phyloP scores from a whole-genome alignment of 2,797 vertebrate species.

The Xiphorhynchus erythropygius region DNA sequence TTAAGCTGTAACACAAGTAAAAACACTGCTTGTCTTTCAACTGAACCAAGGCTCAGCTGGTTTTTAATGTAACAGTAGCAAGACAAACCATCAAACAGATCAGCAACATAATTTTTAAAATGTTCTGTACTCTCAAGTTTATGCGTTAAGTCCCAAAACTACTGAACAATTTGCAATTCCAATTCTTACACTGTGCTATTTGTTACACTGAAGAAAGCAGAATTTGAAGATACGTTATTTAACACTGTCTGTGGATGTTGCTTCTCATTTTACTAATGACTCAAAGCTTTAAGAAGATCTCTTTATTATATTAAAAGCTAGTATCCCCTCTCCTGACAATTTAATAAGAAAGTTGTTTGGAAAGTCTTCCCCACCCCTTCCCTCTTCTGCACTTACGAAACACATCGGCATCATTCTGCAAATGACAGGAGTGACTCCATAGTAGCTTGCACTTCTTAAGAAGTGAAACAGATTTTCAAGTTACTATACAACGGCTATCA shows the following conservation, averaged over 20 bases:
- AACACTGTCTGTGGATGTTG: not conserved
- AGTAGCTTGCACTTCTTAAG: not conserved
- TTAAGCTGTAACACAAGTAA: not conserved
- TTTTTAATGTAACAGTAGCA: not conserved
- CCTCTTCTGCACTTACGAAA: not conserved
- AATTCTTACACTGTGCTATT: not conserved
- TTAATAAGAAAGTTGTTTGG: not conserved
- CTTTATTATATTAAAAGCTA: not conserved
- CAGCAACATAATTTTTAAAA: not conserved
- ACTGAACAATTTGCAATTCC: not conserved
- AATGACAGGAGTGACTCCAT: not conserved
- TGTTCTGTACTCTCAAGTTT: not conserved
- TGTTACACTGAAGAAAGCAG: not conserved
- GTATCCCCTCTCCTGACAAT: not conserved
- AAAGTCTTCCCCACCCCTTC: not conserved
- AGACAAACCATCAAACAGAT: not conserved
- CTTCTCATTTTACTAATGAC: not conserved
- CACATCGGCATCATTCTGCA: not conserved
- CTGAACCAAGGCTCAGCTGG: not conserved
- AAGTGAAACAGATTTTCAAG: not conserved
- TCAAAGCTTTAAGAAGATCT: not conserved
- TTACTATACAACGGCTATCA: not conserved
- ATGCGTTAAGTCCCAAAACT: not conserved
- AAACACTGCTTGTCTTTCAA: not conserved
- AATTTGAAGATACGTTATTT: not conserved